Percentiles rank a stretch among this genome's conserved stretches.
Conservation (phyloP, 2,888 invertebrate species). For the Gnatocerus cornutus region DNA sequence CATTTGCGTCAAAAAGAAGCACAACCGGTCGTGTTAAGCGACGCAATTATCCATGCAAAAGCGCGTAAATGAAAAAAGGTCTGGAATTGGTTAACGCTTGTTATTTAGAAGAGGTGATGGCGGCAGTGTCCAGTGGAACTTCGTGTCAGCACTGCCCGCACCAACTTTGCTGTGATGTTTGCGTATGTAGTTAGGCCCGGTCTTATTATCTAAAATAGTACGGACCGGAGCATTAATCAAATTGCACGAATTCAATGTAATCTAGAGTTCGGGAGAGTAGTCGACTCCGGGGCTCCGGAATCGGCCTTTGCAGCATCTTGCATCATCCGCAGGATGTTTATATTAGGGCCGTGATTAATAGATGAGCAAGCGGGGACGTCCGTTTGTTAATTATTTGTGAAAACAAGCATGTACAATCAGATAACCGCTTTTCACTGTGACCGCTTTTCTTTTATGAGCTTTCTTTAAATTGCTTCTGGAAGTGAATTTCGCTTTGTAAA, state of each 20-base stretch:
- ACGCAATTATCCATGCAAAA: slow-evolving; percentile 29
- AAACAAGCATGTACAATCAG: slow-evolving; percentile 51
- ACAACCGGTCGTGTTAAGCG: slow-evolving; percentile 14
- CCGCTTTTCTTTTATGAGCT: slow-evolving; percentile 31
- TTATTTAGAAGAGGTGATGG: slow-evolving; percentile 34
- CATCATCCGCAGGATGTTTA: slow-evolving; percentile 61
- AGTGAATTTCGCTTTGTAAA: slow-evolving; percentile 33
- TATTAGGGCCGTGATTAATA: slow-evolving; percentile 62
- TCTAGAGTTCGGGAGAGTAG: slow-evolving; percentile 61
- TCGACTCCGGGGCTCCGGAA: slow-evolving; percentile 46
- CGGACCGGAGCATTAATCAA: slow-evolving; percentile 63
- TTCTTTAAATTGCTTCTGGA: slow-evolving; percentile 41
- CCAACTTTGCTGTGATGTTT: slow-evolving; percentile 53
- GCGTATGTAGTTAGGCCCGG: slow-evolving; percentile 55
- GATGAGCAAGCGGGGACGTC: slow-evolving; percentile 55
- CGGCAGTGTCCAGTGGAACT: slow-evolving; percentile 35
- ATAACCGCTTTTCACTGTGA: slow-evolving; percentile 42
- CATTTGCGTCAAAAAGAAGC: slow-evolving; percentile 16
- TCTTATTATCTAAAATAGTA: slow-evolving; percentile 60
- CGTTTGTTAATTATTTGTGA: slow-evolving; percentile 59
- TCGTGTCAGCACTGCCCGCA: slow-evolving; percentile 38
- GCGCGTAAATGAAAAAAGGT: slow-evolving; percentile 35
- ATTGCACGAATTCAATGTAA: slow-evolving; percentile 64
- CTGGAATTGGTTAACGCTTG: slow-evolving; percentile 28
- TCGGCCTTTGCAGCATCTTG: slow-evolving; percentile 51